Base-by-base conservation (phyloP, 2,888 invertebrate genomes). In the Lithophane semibrunnea region DNA sequence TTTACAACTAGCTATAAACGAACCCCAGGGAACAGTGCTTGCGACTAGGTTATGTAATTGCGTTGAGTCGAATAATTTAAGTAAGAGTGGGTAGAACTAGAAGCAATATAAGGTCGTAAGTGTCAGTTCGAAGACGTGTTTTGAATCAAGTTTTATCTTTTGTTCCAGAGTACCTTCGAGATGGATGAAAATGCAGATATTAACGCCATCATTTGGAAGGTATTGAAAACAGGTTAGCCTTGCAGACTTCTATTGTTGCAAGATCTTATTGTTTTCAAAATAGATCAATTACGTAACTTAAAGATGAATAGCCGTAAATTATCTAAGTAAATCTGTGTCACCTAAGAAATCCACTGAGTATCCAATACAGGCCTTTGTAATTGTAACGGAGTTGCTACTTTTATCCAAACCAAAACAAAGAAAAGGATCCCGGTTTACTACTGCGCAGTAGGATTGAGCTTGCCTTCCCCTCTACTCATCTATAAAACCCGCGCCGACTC, bases 1-100 rank as follows among this genome's bases (percentile, higher is more conserved):
- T 92, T 92, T 92, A 93, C 85, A 90, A 87, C 91, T 86, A 87
- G 89, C 89, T 90, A 92, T 93, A 91, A 93, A 93, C 84, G 88
- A 85, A 87, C 89, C 88, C 87, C 82, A 86, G 88, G 88, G 88
- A 89, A 87, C 88, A 88, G 81, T 86, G 87, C 86, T 88, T 77
- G 88, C 83, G 83, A 88, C 84, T 86, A 75, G 86, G 79, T 88
- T 91, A 82, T 86, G 84, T 87, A 88, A 89, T 87, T 87, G 82
- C 80, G 83, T 79, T 79, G 69, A 84, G 73, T 87, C 63, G 73
- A 82, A 87, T 83, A 56, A 75, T 84, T 79, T 83, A 68, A 76
- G 79, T 75, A 76, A 61, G 73, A 63, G 73, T 75, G 75, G 66
- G 65, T 72, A 80, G 60, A 73, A 79, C 74, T 81, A 83, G 80